These are phyloP conservation scores for Limnephilus marmoratus DNA, from an alignment of 2,888 invertebrate species.

Conservation along the genomic window DNA sequence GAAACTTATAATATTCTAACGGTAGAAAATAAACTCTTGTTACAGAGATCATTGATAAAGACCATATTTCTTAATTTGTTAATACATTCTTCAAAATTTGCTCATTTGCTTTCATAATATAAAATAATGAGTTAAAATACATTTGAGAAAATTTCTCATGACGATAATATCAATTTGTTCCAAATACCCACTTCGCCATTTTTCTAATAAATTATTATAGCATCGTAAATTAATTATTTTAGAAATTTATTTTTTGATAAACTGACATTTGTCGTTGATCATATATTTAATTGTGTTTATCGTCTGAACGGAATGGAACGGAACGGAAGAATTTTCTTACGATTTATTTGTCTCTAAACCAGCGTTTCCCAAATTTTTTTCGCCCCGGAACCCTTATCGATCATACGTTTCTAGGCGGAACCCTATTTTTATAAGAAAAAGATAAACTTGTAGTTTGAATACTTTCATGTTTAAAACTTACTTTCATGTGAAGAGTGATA, in stretches of 20 bases:
- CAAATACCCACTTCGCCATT: not conserved
- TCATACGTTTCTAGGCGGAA: too few relatives aligned
- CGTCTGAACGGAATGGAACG: not conserved
- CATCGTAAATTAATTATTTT: not conserved
- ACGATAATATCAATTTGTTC: not conserved
- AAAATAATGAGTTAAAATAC: not conserved
- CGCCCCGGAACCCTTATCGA: too few relatives aligned
- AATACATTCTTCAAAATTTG: not conserved
- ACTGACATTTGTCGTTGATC: too few relatives aligned
- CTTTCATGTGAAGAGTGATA: too few relatives aligned
- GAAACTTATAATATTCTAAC: too few relatives aligned
- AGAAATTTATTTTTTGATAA: not conserved
- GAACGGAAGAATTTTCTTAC: not conserved
- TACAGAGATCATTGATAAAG: too few relatives aligned
- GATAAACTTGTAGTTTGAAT: too few relatives aligned
- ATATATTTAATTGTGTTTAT: not conserved
- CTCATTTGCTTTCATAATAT: not conserved
- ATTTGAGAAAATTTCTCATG: not conserved
- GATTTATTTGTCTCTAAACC: not conserved
- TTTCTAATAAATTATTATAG: not conserved
- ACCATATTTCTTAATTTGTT: too few relatives aligned
- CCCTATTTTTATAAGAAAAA: too few relatives aligned
- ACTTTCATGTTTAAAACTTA: too few relatives aligned
- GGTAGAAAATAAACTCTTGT: too few relatives aligned
- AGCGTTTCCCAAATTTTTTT: too few relatives aligned